Conservation (phyloP, 1,140 invertebrate species). For the Platyscapa corneri region DNA sequence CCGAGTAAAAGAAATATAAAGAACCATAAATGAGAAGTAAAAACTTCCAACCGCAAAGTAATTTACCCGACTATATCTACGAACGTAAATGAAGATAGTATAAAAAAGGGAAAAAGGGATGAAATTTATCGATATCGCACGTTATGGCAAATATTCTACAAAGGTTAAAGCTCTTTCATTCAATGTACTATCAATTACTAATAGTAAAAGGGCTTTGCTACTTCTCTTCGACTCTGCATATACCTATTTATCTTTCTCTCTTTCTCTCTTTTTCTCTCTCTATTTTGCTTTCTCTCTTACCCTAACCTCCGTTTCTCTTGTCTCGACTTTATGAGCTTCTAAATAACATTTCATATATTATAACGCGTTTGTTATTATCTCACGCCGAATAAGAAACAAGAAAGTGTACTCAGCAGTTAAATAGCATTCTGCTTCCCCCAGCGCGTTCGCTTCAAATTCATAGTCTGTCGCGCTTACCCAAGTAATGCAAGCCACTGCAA, state of each 20-base stretch:
- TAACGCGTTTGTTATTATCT: constrained; percentile 50
- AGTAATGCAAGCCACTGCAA: neutral
- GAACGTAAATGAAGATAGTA: neutral
- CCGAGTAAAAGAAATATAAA: neutral
- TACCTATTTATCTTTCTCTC: neutral
- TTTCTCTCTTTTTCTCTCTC: constrained; percentile 1
- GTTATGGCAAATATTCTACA: neutral
- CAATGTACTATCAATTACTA: constrained; percentile 36
- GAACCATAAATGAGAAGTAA: constrained; percentile 5
- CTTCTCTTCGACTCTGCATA: neutral
- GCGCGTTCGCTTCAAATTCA: constrained; percentile 44
- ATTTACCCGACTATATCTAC: neutral
- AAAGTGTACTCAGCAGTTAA: constrained; percentile 46
- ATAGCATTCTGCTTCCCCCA: constrained; percentile 39
- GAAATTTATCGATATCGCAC: neutral
- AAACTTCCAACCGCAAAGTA: constrained; percentile 12
- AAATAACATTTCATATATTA: constrained; percentile 52
- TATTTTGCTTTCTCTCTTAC: too few species aligned
- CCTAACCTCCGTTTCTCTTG: neutral
- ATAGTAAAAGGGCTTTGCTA: neutral
- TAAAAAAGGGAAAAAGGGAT: neutral
- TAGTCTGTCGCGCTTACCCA: constrained; percentile 16
- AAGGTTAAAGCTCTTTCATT: neutral
- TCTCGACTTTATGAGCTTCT: constrained; percentile 41
- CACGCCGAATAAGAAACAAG: constrained; percentile 47